Conservation (phyloP, 92 coral and sea anemone genomes). For the Anthopleura xanthogrammica region DNA sequence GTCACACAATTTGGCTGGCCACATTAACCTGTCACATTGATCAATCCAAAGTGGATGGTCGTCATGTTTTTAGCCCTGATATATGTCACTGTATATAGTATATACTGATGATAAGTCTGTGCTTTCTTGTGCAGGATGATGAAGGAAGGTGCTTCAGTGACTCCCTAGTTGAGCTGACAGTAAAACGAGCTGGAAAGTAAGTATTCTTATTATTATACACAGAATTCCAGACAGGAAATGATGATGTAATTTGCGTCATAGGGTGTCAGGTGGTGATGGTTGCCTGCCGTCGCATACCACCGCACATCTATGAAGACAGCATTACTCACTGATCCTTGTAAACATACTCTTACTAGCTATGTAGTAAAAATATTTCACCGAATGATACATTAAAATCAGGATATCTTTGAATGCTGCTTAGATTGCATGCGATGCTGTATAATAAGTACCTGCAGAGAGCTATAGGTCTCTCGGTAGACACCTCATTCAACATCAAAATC, state of each 20-base stretch:
- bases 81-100: neutral
- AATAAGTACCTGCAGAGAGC: no score
- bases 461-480: no score
- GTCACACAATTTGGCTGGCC: no score
- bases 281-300: conserved; percentile 59
- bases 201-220: neutral
- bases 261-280: conserved; percentile 50
- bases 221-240: conserved; percentile 10
- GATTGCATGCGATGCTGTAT: no score
- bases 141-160: conserved; percentile 98
- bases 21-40: no score
- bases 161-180: conserved; percentile 69
- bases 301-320: conserved; percentile 50
- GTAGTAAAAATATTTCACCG: neutral
- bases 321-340: conserved; percentile 48
- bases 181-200: conserved; percentile 38
- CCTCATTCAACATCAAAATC: no score
- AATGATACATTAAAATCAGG: neutral
- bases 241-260: conserved; percentile 65
- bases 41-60: no score
- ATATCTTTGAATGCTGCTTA: no score
- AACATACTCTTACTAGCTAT: neutral
- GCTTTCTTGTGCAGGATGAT: conserved; percentile 60
- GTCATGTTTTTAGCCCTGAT: neutral
- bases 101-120: neutral